Conservation (phyloP, 2,797 vertebrate species). For the Gallinago stenura region DNA sequence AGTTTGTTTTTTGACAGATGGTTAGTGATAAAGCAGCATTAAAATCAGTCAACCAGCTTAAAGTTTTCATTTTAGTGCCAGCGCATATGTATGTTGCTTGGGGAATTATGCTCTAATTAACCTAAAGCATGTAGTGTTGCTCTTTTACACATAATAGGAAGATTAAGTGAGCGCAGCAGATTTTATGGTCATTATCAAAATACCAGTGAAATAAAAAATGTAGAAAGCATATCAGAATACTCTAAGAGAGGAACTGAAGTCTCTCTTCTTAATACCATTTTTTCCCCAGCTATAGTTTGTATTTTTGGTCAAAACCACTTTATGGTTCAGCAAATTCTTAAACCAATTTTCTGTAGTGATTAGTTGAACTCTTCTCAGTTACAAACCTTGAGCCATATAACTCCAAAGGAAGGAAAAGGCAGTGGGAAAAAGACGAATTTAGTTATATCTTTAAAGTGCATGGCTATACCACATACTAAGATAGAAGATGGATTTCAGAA, state of each 20-base stretch:
- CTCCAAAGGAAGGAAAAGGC: neutral
- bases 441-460: neutral
- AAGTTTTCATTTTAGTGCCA: slow-evolving; percentile 9
- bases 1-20: slow-evolving; percentile 20
- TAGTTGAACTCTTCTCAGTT: neutral
- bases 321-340: slow-evolving; percentile 14
- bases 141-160: slow-evolving; percentile 22
- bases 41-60: slow-evolving; percentile 3
- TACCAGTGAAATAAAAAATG: neutral
- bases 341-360: neutral
- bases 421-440: neutral
- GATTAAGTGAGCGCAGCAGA: neutral
- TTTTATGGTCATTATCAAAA: slow-evolving; percentile 20
- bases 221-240: neutral
- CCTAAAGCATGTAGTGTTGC: slow-evolving; percentile 6
- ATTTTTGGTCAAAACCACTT: neutral
- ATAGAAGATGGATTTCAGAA: neutral
- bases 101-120: slow-evolving; percentile 57
- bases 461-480: neutral
- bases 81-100: neutral
- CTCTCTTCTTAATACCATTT: neutral
- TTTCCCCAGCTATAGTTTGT: neutral
- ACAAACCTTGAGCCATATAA: neutral
- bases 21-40: slow-evolving; percentile 20
- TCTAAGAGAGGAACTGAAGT: neutral